Conservation (phyloP, 2,888 invertebrate genomes). For the Drosophila lutescens region DNA sequence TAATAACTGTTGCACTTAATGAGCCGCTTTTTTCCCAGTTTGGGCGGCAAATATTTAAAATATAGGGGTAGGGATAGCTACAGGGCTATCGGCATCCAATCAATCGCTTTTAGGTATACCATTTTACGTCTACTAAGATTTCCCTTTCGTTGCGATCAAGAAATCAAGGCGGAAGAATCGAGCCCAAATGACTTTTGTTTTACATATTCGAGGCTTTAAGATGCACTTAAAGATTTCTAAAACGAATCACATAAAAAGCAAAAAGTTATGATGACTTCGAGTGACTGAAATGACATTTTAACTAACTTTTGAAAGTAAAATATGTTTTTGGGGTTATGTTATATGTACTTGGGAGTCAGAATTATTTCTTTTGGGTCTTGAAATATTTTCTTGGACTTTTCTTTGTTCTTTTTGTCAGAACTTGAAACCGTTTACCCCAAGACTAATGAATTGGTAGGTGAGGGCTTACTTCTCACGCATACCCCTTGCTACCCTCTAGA, state of each 20-base stretch:
- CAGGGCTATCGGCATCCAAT: not conserved
- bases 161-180: not conserved
- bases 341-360: not conserved
- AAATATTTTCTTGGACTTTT: not conserved
- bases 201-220: conserved; percentile 1
- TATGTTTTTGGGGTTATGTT: not conserved
- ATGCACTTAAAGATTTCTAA: conserved; percentile 2
- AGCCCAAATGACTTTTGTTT: conserved; percentile 1
- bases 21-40: conserved; percentile 37
- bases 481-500: conserved; percentile 14
- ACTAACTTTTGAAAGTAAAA: not conserved
- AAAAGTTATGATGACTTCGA: not conserved
- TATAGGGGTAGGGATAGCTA: not conserved
- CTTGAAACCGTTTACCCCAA: no score
- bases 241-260: not conserved
- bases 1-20: conserved; percentile 76
- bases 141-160: conserved; percentile 14
- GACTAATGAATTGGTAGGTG: no score
- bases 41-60: conserved; percentile 8
- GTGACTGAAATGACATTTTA: not conserved
- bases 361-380: not conserved
- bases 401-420: no score
- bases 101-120: not conserved
- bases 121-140: not conserved
- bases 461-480: not conserved